Conservation (phyloP, 2,797 vertebrate species). For the Micrastur ruficollis region DNA sequence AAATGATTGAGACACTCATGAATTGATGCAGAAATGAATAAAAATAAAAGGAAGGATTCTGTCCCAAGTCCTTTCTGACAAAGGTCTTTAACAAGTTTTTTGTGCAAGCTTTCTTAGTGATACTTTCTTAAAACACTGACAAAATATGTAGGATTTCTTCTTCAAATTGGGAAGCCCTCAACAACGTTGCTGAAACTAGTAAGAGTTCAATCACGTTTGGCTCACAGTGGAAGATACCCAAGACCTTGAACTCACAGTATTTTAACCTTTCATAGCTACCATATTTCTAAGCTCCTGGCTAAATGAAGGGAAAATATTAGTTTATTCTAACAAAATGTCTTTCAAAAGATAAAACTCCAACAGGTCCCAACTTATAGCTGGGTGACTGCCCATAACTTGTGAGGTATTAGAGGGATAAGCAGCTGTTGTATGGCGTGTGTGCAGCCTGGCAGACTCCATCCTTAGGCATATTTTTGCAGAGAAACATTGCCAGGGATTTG, state of each 20-base stretch:
- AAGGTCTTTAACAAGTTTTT: neutral
- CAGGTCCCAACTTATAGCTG: no score
- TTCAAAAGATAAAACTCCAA: neutral
- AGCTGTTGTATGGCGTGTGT: neutral
- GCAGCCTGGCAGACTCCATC: neutral
- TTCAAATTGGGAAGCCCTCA: neutral
- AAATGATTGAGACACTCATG: accelerated
- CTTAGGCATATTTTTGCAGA: neutral
- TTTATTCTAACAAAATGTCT: neutral
- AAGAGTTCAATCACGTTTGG: accelerated
- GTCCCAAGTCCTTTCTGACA: neutral
- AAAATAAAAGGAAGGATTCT: neutral
- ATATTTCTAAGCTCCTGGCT: neutral
- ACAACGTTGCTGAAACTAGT: neutral
- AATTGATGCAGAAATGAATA: neutral
- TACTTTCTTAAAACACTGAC: neutral
- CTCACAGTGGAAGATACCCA: neutral
- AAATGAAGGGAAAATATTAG: neutral
- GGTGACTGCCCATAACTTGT: neutral
- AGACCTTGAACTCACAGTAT: neutral
- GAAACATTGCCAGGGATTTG: neutral
- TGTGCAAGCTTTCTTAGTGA: neutral
- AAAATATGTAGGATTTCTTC: neutral
- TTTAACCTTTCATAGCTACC: neutral
- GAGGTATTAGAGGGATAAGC: neutral